Conservation (phyloP, 2,888 invertebrate species). For the Dusona sp. region DNA sequence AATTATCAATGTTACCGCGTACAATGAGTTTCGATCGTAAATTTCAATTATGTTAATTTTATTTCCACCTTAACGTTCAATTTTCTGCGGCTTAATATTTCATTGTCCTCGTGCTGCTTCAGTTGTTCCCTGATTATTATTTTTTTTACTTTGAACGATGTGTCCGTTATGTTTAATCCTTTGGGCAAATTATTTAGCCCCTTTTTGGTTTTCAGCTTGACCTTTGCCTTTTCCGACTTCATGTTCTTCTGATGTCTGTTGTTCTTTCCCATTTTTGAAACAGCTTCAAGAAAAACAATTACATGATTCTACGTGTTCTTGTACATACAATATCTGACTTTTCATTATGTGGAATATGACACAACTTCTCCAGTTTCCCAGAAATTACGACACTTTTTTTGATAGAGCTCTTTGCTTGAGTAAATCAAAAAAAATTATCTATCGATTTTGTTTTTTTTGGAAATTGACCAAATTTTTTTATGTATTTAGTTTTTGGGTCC, state of each 20-base stretch:
- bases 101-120: constrained; percentile 85
- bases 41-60: not conserved
- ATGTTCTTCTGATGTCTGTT: constrained; percentile 90
- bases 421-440: no score
- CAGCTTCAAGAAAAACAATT: not conserved
- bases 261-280: constrained; percentile 86
- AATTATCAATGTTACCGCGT: constrained; percentile 4
- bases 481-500: no score
- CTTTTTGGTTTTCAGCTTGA: constrained; percentile 93
- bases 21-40: not conserved
- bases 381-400: no score
- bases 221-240: constrained; percentile 94
- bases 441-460: no score
- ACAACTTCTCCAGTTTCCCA: no score
- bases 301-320: no score
- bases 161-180: constrained; percentile 95
- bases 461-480: no score
- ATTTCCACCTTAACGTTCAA: constrained; percentile 88
- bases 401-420: no score
- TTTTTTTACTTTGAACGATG: constrained; percentile 95
- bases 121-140: constrained; percentile 93
- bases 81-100: constrained; percentile 89
- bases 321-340: no score
- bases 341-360: no score
- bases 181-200: constrained; percentile 88